These are phyloP conservation scores for Pseudochirops cupreus DNA, from an alignment of 2,797 vertebrate species.

Conservation along the genomic window DNA sequence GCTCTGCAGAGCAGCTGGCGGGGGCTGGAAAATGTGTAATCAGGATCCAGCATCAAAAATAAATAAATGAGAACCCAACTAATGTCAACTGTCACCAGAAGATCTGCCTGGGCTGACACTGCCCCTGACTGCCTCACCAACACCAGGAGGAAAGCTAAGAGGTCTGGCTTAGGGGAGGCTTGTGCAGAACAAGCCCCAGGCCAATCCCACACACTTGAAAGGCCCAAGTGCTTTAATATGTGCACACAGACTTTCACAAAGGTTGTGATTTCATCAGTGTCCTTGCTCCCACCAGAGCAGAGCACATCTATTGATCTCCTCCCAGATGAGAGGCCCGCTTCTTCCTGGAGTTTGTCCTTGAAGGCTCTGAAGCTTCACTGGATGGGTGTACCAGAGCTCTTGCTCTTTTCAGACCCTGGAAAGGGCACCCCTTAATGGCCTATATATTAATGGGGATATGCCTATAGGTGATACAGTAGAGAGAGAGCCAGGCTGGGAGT, in stretches of 20 bases:
- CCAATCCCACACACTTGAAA: slow-evolving; percentile 73
- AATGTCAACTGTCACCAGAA: slow-evolving; percentile 81
- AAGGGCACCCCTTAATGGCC: not conserved
- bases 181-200: slow-evolving; percentile 76
- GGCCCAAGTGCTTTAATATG: slow-evolving; percentile 1
- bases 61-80: slow-evolving; percentile 84
- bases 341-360: not conserved
- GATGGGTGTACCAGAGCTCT: not conserved
- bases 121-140: slow-evolving; percentile 81
- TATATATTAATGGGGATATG: not conserved
- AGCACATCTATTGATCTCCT: not conserved
- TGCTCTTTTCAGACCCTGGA: not conserved
- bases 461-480: not conserved
- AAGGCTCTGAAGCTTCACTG: not conserved
- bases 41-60: slow-evolving; percentile 83
- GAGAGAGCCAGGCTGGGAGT: not conserved
- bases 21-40: slow-evolving; percentile 83
- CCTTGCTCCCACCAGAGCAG: not conserved
- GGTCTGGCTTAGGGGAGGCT: slow-evolving; percentile 81
- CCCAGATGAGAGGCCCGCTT: slow-evolving; percentile 60
- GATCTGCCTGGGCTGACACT: slow-evolving; percentile 79
- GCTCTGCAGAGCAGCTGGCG: slow-evolving; percentile 73
- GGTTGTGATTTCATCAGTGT: not conserved
- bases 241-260: not conserved
- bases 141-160: slow-evolving; percentile 75